These are phyloP conservation scores for Bradypodion pumilum DNA, from an alignment of 2,797 vertebrate species.

Conservation along the genomic window DNA sequence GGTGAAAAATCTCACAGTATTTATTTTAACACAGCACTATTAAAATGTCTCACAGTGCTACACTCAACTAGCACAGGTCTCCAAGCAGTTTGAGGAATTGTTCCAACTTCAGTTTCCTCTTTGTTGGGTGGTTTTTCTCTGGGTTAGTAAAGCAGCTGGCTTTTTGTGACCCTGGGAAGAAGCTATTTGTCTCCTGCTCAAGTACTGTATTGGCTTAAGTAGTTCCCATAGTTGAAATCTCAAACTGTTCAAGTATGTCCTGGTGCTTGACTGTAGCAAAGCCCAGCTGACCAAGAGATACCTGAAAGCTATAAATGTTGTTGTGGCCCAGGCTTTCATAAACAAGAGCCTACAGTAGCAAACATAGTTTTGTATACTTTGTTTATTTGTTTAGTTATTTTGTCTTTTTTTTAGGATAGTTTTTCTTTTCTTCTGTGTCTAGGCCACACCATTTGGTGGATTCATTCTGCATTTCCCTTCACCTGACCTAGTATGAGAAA, in stretches of 20 bases:
- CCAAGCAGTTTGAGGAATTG: not conserved
- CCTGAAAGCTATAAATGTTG: not conserved
- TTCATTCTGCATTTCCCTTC: too few species aligned
- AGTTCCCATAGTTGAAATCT: not conserved
- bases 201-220: not conserved
- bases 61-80: too few species aligned
- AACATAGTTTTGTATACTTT: not conserved
- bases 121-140: not conserved
- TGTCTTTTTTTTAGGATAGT: not conserved
- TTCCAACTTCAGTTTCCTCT: not conserved
- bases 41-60: too few species aligned
- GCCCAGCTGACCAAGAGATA: not conserved
- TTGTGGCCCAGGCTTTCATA: not conserved
- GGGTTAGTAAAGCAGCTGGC: not conserved
- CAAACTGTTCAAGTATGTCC: constrained; percentile 24
- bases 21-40: too few species aligned
- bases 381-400: too few species aligned
- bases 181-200: constrained; percentile 45
- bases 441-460: too few species aligned
- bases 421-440: too few species aligned
- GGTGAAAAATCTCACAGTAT: too few species aligned
- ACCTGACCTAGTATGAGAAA: too few species aligned
- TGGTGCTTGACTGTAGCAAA: not conserved
- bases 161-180: not conserved
- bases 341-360: not conserved